Evolutionary conservation across 2,113 vertebrate genomes (phyloP), one percentile per base, ranked within the genome.

Genomic region (Glaucomys volans): DNA sequence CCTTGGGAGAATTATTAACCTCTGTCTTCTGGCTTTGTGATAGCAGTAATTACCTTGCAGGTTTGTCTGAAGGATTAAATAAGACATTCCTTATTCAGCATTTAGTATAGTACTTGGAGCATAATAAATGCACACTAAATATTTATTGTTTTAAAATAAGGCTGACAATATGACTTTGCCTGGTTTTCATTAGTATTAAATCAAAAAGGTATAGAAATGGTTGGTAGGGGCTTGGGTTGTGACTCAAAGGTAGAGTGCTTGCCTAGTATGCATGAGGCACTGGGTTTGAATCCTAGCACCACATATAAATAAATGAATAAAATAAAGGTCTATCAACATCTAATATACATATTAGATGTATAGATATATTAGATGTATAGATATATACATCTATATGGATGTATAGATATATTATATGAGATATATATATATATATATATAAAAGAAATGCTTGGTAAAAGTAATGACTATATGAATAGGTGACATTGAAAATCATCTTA

Each of bases 391-490:
- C n/a, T n/a, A n/a, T n/a, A n/a, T n/a, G n/a, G n/a, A n/a, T n/a
- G n/a, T n/a, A n/a, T n/a, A n/a, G n/a, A n/a, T n/a, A n/a, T n/a
- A n/a, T n/a, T n/a, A n/a, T n/a, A n/a, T n/a, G n/a, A n/a, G n/a
- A 47, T 47, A 47, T 47, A 47, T 47, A 47, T 47, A 47, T 47
- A 47, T 47, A 47, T 47, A 47, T 47, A 47, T 47, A 47, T 47
- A 47, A 5, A 47, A 76, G 32, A 94, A 96, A 57, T 93, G 35
- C 26, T 95, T 96, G 87, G 42, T 94, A 89, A 86, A 91, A 50
- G 2, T 71, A 87, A 96, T 59, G 42, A 37, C 54, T 76, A 2
- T 87, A 4, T 85, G 87, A 89, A 44, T 89, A 89, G 83, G 92
- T 85, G 37, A 35, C 37, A 87, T 67, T 94, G 52, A 79, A 59